Base-by-base conservation (phyloP, 2,113 vertebrate genomes). In the Cardinalis cardinalis region DNA sequence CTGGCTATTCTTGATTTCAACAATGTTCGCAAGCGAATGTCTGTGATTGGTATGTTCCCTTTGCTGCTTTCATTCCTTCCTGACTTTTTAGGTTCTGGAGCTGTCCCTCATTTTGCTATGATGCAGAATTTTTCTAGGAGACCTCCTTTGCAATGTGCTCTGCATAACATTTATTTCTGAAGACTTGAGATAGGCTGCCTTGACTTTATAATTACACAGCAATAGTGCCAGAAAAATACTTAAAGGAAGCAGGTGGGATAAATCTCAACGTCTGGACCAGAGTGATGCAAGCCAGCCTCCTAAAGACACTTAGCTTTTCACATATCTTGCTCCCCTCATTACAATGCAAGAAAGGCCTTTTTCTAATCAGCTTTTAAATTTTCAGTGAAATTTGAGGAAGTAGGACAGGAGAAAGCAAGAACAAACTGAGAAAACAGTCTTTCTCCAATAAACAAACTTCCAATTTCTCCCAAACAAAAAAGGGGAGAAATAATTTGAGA, bases 21-120 rank as follows among this genome's bases (percentile, higher is more conserved):
- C 95, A 99, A 98, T 2, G 97, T 99, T 59, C 98, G 99, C 94
- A 99, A 99, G 94, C 97, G 99, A 90, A 99, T 99, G 99, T 99
- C 99, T 52, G 99, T 99, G 48, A 98, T 99, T 69, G 99, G 99
- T 99, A 93, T 70, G 97, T 92, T 64, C 13, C 14, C 8, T 31
- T 72, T 49, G 17, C 25, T 60, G 9, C 11, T 51, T 81, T 40
- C 70, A 61, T 74, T 71, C 8, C 32, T 66, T 52, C 52, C 64
- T 49, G 18, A 52, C 43, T 36, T 68, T 44, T 56, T 71, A 69
- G 29, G 11, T 48, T 60, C 23, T 41, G 38, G n/a, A 18, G 3
- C 74, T 87, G 44, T 41, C 46, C 51, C 51, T 69, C 7, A 26
- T 64, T 82, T 28, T 91, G 44, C 61, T 64, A 4, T n/a, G n/a